These are phyloP conservation scores for Smutsia temminckii DNA, from an alignment of 2,797 vertebrate species.

Conservation along the genomic window DNA sequence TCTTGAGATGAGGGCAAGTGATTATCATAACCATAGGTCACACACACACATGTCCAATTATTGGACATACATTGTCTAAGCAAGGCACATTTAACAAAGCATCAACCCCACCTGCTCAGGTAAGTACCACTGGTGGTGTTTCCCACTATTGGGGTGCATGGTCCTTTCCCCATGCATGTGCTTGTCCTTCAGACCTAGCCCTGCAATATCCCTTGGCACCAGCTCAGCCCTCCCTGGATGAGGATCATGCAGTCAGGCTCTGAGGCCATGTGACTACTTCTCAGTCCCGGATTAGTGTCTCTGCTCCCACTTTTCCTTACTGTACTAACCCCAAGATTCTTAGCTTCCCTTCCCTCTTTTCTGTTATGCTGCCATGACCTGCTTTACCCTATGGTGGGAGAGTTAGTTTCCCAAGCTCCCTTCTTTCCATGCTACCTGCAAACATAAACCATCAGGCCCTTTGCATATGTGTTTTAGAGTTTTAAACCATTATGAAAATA, in stretches of 20 bases:
- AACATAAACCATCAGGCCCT: not conserved
- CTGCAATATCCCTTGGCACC: not conserved
- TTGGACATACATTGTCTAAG: not conserved
- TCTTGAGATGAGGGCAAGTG: not conserved
- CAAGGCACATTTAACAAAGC: not conserved
- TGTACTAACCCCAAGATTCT: not conserved
- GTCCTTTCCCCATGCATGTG: not conserved
- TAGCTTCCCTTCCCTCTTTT: not conserved
- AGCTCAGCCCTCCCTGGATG: not conserved
- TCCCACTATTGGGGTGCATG: not conserved
- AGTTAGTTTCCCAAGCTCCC: not conserved
- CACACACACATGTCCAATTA: not conserved
- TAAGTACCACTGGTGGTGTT: not conserved
- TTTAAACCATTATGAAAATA: slow-evolving; percentile 12
- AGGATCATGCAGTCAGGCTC: not conserved
- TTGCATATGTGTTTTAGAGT: not conserved
- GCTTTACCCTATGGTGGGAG: not conserved
- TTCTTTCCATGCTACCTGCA: not conserved
- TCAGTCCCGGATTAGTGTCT: not conserved
- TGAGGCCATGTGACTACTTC: not conserved
- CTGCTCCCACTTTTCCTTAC: not conserved
- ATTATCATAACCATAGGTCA: not conserved
- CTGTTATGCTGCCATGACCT: not conserved
- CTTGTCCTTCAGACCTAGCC: not conserved
- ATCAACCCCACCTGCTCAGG: not conserved